Percentiles rank a stretch among this genome's conserved stretches.
These are phyloP conservation scores for Merodon equestris DNA, from an alignment of 2,888 invertebrate genomes.

Conservation along the genomic window DNA sequence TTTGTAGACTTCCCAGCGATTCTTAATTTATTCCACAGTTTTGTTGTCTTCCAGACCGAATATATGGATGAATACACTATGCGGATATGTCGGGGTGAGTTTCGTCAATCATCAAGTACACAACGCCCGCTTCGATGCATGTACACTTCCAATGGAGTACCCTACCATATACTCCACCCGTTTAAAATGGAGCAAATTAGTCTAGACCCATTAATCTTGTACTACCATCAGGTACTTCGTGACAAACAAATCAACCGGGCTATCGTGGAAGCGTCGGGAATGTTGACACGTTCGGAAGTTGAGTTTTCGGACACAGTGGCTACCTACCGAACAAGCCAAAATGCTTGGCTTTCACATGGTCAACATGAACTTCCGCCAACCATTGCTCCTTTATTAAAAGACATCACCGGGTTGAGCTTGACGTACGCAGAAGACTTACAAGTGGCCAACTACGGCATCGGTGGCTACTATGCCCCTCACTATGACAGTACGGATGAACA, in stretches of 20 bases:
- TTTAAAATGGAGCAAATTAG: conserved; percentile 74
- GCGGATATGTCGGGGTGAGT: background rate
- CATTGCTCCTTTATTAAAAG: conserved; percentile 72
- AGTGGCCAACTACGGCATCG: conserved; percentile 76
- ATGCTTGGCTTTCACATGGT: conserved; percentile 74
- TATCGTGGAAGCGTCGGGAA: conserved; percentile 70
- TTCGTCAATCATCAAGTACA: background rate
- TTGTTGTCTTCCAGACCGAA: background rate
- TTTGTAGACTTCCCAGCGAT: too few relatives aligned
- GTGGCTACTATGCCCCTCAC: conserved; percentile 75
- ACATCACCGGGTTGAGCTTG: conserved; percentile 74
- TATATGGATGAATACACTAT: conserved; percentile 50
- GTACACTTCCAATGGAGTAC: conserved; percentile 73
- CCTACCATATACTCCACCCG: conserved; percentile 74
- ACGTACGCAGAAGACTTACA: conserved; percentile 73
- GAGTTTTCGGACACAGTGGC: conserved; percentile 72
- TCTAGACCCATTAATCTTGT: conserved; percentile 74
- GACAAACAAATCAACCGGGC: conserved; percentile 73
- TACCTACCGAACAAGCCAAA: conserved; percentile 74
- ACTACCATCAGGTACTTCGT: conserved; percentile 74
- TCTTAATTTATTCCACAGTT: too few relatives aligned
- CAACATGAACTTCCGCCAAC: conserved; percentile 55
- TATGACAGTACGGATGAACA: conserved; percentile 66
- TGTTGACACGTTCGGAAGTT: conserved; percentile 71
- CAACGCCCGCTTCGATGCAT: conserved; percentile 70